Evolutionary conservation across 2,888 invertebrate species (phyloP).

Genomic region (Sphaerophoria rueppellii): DNA sequence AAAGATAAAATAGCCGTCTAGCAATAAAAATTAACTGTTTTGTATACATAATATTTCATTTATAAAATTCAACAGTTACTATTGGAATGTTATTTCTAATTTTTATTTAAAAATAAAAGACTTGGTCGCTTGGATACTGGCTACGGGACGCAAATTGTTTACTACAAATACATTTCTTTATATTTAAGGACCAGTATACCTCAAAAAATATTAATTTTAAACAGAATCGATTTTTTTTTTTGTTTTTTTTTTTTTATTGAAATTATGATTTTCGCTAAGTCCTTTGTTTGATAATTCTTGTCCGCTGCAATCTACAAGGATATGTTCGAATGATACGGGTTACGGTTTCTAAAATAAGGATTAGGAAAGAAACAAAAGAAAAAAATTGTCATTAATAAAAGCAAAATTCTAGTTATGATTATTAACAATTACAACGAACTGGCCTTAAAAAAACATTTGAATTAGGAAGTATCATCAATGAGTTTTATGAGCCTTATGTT

Average conservation of each 20-base stretch:
- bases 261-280: background rate
- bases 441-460: too few species aligned
- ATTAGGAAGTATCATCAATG: too few species aligned
- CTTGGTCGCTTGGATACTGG: conserved; percentile 11
- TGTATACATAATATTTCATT: conserved; percentile 19
- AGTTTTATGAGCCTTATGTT: too few species aligned
- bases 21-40: conserved; percentile 16
- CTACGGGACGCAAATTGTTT: conserved; percentile 52
- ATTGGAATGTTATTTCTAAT: conserved; percentile 43
- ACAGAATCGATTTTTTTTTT: background rate
- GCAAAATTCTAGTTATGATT: too few species aligned
- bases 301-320: conserved; percentile 5
- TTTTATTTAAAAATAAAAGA: conserved; percentile 19
- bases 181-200: conserved; percentile 22
- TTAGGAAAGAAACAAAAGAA: background rate
- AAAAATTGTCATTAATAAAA: too few species aligned
- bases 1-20: conserved; percentile 33
- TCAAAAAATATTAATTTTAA: conserved; percentile 15
- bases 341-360: conserved; percentile 47
- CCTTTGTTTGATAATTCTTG: background rate
- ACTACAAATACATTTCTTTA: conserved; percentile 20
- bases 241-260: too few species aligned
- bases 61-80: conserved; percentile 29
- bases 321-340: background rate
- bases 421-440: too few species aligned